Base-by-base conservation (phyloP, 2,888 invertebrate genomes). In the Melieria crassipennis region DNA sequence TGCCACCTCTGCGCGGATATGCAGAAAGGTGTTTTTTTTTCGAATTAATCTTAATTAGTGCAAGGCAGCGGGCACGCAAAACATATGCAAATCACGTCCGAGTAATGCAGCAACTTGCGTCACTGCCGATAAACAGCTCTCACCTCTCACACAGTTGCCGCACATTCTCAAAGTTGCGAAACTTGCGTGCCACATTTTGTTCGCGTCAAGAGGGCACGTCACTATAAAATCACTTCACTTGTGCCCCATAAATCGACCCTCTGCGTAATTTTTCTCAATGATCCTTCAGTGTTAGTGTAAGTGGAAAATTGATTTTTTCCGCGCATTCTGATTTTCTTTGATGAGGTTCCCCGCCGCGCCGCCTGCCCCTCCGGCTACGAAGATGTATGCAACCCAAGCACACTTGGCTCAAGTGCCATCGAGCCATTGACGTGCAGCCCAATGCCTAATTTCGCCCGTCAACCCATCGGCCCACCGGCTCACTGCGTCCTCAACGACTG, bases 401-500 rank as follows among this genome's bases (percentile, higher is more conserved):
- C 50, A 9, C 50, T 50, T 50, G 11, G 50, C 50, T 50, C 50
- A 52, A 52, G 52, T 52, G 9, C 52, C 52, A 13, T 52, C 13
- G 13, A 5, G 11, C 5, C 5, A 13, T 52, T 52, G 9, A 30
- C 30, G 30, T 30, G 30, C 30, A 30, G 30, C 30, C 30, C 11
- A 50, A 52, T 52, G 52, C 52, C 6, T 52, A 52, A 52, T 52
- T 52, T 52, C 13, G 52, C 52, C 11, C 52, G 3, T 6, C 52
- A 9, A 13, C 52, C 5, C 52, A 52, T 52, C 13, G 52, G 52
- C 52, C 3, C 52, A n/a, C 52, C 52, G 13, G 11, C 13, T 13
- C 13, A 11, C 13, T 9, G 52, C 52, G n/a, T n/a, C 52, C 6
- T 52, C n/a, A 75, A 70, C 60, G 70, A 68, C 70, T 68, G 58